These are phyloP conservation scores for Branchinecta sandiegonensis DNA, from an alignment of 2,888 invertebrate genomes.

Conservation along the genomic window DNA sequence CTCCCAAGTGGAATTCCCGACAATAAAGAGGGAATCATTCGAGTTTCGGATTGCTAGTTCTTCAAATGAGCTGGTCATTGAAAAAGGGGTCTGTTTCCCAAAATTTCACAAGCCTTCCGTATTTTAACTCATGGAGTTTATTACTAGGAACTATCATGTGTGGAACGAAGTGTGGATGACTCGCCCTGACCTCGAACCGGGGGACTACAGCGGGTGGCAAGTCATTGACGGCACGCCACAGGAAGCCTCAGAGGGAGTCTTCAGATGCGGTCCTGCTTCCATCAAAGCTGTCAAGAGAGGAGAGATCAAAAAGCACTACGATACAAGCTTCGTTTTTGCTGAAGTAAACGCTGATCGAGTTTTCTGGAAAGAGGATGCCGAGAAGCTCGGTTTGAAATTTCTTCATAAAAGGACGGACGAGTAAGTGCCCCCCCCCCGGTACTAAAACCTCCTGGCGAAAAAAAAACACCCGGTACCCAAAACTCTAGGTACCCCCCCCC, in stretches of 20 bases:
- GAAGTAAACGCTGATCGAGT: conserved; percentile 37
- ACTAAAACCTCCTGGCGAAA: too few relatives aligned
- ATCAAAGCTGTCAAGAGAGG: conserved; percentile 35
- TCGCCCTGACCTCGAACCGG: conserved; percentile 48
- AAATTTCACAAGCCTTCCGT: too few relatives aligned
- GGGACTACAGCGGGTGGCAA: conserved; percentile 75
- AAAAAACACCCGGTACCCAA: too few relatives aligned
- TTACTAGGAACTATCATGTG: conserved; percentile 60
- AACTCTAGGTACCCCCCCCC: too few relatives aligned
- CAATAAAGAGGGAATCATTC: too few relatives aligned
- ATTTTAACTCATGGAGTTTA: too few relatives aligned
- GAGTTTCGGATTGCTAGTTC: too few relatives aligned
- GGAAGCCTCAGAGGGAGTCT: conserved; percentile 48
- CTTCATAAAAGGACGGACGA: conserved; percentile 28
- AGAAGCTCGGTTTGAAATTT: conserved; percentile 29
- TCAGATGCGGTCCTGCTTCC: conserved; percentile 35
- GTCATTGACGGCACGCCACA: conserved; percentile 74
- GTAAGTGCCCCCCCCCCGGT: conserved; percentile 26
- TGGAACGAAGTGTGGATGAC: conserved; percentile 83
- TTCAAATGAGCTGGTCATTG: too few relatives aligned
- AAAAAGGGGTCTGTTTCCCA: too few relatives aligned
- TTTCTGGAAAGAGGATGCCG: conserved; percentile 30
- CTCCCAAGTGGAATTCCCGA: too few relatives aligned
- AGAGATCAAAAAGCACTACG: conserved; percentile 32
- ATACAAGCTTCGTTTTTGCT: conserved; percentile 35